Evolutionary conservation across 2,113 vertebrate species (phyloP), one percentile per base, ranked within the genome.

Genomic region (Ameiurus melas): DNA sequence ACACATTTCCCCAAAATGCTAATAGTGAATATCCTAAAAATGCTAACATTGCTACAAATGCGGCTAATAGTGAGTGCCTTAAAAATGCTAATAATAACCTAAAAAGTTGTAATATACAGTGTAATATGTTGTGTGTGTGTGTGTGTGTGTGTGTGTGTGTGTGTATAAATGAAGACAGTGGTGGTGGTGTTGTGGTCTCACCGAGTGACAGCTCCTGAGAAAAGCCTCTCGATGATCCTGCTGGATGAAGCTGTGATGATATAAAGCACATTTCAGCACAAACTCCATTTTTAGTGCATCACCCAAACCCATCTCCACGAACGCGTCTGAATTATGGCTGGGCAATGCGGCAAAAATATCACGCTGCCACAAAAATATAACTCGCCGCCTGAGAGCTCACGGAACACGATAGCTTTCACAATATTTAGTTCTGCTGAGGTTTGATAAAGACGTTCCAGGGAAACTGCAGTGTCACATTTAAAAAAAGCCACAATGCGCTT

Each of bases 151-250:
- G 75, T 78, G 71, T 22, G 39, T 71, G 43, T 78, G 75, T 7
- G 25, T 14, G 75, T 78, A 27, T n/a, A 6, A 1, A 14, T 79
- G 25, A 4, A 27, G 25, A 7, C 8, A 7, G 79, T 25, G 55
- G 30, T 33, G 55, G 30, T 22, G 53, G 43, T 75, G 22, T 10
- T 19, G 58, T 8, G n/a, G 4, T 70, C 86, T 58, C 93, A 99
- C 98, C 98, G 96, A 91, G 98, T 99, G 81, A 99, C 98, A 53
- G 98, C 97, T 3, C 98, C 98, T 47, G 97, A 98, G 95, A 99
- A 99, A 96, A 99, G 95, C 85, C 98, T 95, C 92, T 98, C 98
- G 85, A 98, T 99, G 90, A 99, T 99, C 92, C 97, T 97, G 95
- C 94, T 98, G 68, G 98, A 99, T 60, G 97, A 97, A 60, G 98